Evolutionary conservation across 2,888 invertebrate species (phyloP).

Genomic region (Meteorus cinctellus): DNA sequence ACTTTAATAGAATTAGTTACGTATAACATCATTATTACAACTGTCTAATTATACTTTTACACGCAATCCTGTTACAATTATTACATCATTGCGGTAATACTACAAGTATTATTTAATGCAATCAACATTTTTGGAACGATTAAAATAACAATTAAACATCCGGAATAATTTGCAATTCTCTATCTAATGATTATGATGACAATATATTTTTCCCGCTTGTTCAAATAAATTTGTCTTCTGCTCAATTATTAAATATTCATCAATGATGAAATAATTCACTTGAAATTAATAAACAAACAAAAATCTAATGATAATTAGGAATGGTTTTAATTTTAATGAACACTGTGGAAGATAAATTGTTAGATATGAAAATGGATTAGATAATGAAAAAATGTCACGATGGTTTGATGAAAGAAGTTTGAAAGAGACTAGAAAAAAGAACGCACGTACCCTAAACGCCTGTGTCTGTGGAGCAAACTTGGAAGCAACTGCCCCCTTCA

Average conservation of each 20-base stretch:
- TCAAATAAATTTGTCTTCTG: too few species aligned
- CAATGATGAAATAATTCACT: too few species aligned
- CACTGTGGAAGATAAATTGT: background rate
- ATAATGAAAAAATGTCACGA: background rate
- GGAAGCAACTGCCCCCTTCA: slow-evolving; percentile 66
- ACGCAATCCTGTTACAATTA: background rate
- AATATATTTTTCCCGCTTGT: too few species aligned
- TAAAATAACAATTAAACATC: too few species aligned
- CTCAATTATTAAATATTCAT: too few species aligned
- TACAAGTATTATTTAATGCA: background rate
- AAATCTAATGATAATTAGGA: too few species aligned
- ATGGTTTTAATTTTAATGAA: too few species aligned
- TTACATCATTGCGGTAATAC: background rate
- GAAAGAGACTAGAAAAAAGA: slow-evolving; percentile 28
- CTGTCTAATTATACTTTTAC: background rate
- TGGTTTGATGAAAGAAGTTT: background rate
- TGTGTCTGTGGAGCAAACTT: slow-evolving; percentile 60
- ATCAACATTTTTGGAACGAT: background rate
- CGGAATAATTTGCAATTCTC: too few species aligned
- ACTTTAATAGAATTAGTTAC: background rate
- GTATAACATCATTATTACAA: background rate
- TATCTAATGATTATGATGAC: too few species aligned
- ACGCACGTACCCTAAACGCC: slow-evolving; percentile 52
- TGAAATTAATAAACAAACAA: background rate
- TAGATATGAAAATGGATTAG: background rate